These are phyloP conservation scores for Lynx canadensis DNA, from an alignment of 2,113 vertebrate genomes.

Conservation along the genomic window DNA sequence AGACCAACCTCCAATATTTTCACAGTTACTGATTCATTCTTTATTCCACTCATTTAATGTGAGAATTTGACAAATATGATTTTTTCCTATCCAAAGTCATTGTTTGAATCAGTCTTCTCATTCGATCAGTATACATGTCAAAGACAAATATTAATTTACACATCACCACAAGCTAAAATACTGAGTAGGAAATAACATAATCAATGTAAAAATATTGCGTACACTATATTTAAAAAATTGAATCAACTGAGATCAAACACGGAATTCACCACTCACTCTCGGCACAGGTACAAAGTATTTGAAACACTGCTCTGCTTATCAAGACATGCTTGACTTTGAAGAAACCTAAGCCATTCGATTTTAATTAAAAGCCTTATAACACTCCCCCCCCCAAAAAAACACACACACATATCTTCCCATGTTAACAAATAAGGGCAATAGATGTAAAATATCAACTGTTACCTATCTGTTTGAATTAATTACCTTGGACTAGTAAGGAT, in stretches of 20 bases:
- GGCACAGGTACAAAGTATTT: neutral
- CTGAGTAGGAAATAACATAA: neutral
- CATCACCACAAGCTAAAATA: neutral
- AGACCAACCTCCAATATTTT: constrained; percentile 66
- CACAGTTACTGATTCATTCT: constrained; percentile 60
- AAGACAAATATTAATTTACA: neutral
- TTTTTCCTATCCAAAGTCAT: neutral
- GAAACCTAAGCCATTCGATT: neutral
- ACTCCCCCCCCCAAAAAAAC: too few species aligned
- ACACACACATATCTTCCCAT: neutral
- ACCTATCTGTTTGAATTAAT: neutral
- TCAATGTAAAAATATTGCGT: neutral
- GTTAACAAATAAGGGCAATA: neutral
- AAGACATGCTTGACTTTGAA: neutral
- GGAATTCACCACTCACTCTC: neutral
- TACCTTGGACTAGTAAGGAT: neutral
- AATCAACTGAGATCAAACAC: neutral
- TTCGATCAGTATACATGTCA: neutral
- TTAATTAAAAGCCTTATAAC: neutral
- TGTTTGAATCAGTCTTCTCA: neutral
- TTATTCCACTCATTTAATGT: constrained; percentile 66
- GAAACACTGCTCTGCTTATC: neutral
- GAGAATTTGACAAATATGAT: constrained; percentile 14
- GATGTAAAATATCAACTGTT: neutral
- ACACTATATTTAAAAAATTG: neutral